phyloP scores from a whole-genome alignment of 2,113 vertebrate species.

The Neoarius graeffei region DNA sequence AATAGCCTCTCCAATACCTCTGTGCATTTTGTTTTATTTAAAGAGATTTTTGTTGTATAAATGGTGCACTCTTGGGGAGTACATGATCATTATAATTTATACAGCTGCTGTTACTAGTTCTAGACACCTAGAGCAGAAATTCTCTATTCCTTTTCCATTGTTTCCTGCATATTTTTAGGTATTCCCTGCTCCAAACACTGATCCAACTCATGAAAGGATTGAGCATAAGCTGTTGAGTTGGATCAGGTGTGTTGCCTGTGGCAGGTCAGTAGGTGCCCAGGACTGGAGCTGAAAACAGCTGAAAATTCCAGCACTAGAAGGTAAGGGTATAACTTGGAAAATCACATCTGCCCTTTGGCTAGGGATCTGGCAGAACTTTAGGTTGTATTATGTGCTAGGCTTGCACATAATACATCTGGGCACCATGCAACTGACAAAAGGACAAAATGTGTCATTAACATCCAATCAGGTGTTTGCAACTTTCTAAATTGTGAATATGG shows the following conservation, averaged over 20 bases:
- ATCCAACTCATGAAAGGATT: not conserved
- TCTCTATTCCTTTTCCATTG: not conserved
- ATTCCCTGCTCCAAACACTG: constrained; percentile 12
- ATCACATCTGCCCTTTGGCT: not conserved
- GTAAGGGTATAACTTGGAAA: constrained; percentile 5
- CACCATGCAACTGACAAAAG: not conserved
- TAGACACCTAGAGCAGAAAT: not conserved
- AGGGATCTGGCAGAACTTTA: not conserved
- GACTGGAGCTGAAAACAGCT: constrained; percentile 8
- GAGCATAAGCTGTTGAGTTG: not conserved
- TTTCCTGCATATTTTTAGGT: constrained; percentile 10
- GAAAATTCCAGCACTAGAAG: not conserved
- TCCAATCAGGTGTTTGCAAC: not conserved
- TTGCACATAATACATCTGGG: not conserved
- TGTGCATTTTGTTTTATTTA: not conserved
- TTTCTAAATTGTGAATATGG: not conserved
- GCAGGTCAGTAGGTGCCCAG: constrained; percentile 9
- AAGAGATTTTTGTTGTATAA: not conserved
- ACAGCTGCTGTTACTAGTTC: not conserved
- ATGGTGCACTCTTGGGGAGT: not conserved
- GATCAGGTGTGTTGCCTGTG: constrained; percentile 21
- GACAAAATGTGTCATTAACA: not conserved
- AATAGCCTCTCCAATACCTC: constrained; percentile 13
- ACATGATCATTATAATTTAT: constrained; percentile 2
- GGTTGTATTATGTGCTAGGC: not conserved